Percentiles rank a stretch among this genome's conserved stretches.
Conservation (phyloP, 2,888 invertebrate species). For the Cephalotes varians region DNA sequence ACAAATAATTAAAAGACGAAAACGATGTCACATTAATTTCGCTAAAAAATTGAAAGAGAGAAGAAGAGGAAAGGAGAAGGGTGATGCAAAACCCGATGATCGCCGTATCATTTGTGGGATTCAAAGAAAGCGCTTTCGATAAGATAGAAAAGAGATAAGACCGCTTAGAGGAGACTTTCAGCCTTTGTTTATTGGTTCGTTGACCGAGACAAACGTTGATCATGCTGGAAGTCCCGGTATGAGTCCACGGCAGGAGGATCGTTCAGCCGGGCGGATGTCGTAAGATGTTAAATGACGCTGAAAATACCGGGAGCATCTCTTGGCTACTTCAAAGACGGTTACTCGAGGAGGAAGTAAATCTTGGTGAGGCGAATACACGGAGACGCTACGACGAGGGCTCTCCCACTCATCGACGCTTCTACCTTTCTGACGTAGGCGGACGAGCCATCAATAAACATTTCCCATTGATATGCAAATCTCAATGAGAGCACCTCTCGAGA, state of each 20-base stretch:
- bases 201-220: conserved; percentile 52
- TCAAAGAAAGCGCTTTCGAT: conserved; percentile 43
- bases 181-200: conserved; percentile 56
- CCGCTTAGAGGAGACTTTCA: conserved; percentile 19
- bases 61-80: background rate
- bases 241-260: conserved; percentile 41
- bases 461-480: conserved; percentile 77
- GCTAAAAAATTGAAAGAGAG: background rate
- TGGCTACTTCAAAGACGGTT: conserved; percentile 28
- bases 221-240: conserved; percentile 3
- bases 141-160: conserved; percentile 12
- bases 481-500: conserved; percentile 66
- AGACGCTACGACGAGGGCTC: background rate
- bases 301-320: conserved; percentile 56
- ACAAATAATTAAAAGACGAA: background rate
- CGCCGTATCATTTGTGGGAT: conserved; percentile 27
- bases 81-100: background rate
- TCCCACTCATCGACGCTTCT: conserved; percentile 2
- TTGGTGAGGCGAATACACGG: conserved; percentile 3
- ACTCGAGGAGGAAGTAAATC: conserved; percentile 47
- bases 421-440: conserved; percentile 55
- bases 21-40: conserved; percentile 26
- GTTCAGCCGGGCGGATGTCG: conserved; percentile 48
- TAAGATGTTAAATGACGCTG: conserved; percentile 60
- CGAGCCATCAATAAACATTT: conserved; percentile 78